A percentile compares a stretch with the other conserved stretches of the same genome.
These are phyloP conservation scores for Temnothorax ravouxi DNA, from an alignment of 2,888 invertebrate genomes.

Conservation along the genomic window DNA sequence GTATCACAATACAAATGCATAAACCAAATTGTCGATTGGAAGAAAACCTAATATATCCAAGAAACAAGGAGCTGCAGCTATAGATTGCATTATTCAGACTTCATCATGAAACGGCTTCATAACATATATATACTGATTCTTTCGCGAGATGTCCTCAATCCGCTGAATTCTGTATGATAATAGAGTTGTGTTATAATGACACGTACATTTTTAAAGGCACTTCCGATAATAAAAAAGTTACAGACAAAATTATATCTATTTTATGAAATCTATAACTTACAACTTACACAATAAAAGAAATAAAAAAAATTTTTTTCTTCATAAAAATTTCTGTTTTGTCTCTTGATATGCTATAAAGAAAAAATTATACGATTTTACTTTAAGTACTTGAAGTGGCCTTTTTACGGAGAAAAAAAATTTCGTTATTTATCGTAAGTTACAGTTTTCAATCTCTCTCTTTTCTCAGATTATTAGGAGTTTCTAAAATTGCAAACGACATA, in stretches of 20 bases:
- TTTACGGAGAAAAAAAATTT: background rate
- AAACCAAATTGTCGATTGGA: background rate
- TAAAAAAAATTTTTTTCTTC: background rate
- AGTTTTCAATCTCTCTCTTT: background rate
- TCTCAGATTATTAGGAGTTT: background rate
- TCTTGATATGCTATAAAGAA: background rate
- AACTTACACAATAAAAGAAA: background rate
- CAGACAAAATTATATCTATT: background rate
- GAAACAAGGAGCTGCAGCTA: conserved; percentile 20
- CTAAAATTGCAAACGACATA: background rate
- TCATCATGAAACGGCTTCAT: conserved; percentile 71
- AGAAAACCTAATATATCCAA: conserved; percentile 13
- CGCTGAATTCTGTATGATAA: background rate
- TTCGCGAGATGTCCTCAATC: conserved; percentile 3
- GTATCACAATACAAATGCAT: background rate
- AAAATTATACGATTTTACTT: background rate
- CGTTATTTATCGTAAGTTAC: background rate
- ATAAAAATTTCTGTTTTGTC: background rate
- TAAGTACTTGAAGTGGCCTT: background rate
- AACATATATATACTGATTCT: conserved; percentile 30
- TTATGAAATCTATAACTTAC: background rate
- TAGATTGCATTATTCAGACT: conserved; percentile 80
- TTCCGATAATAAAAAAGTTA: background rate
- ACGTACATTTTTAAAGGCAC: background rate
- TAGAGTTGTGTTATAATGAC: background rate